These are phyloP conservation scores for Scartelaos histophorus DNA, from an alignment of 2,113 vertebrate genomes.

Conservation along the genomic window DNA sequence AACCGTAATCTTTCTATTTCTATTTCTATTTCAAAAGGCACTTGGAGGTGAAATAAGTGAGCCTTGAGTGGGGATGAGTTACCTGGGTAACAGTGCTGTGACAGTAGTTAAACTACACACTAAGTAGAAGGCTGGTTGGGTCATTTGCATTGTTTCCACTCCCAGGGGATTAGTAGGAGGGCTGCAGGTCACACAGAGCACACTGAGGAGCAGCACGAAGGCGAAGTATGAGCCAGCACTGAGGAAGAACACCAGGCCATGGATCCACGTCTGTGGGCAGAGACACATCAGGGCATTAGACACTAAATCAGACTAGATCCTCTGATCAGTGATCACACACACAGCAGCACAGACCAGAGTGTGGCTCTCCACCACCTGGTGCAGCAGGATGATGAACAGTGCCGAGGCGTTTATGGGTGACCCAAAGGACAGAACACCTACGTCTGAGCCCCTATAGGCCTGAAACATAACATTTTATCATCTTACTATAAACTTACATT, in stretches of 20 bases:
- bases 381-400: constrained; percentile 87
- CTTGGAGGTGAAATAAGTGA: neutral
- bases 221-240: constrained; percentile 81
- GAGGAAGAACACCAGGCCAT: constrained; percentile 70
- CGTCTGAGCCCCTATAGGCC: constrained; percentile 82
- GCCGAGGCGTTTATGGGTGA: constrained; percentile 88
- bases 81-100: constrained; percentile 89
- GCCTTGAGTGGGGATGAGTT: constrained; percentile 5
- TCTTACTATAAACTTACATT: neutral
- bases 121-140: constrained; percentile 83
- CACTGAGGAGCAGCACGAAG: constrained; percentile 81
- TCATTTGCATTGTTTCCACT: constrained; percentile 81
- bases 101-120: constrained; percentile 81
- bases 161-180: constrained; percentile 83
- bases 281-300: constrained; percentile 14
- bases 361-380: constrained; percentile 90
- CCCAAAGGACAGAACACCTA: constrained; percentile 86
- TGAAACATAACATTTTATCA: constrained; percentile 50
- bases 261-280: constrained; percentile 86
- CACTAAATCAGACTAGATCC: neutral
- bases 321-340: neutral
- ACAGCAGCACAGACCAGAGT: constrained; percentile 82
- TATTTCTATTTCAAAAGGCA: neutral
- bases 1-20: neutral
- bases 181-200: constrained; percentile 81